These are phyloP conservation scores for Pandemis cinnamomeana DNA, from an alignment of 2,888 invertebrate genomes.

Conservation along the genomic window DNA sequence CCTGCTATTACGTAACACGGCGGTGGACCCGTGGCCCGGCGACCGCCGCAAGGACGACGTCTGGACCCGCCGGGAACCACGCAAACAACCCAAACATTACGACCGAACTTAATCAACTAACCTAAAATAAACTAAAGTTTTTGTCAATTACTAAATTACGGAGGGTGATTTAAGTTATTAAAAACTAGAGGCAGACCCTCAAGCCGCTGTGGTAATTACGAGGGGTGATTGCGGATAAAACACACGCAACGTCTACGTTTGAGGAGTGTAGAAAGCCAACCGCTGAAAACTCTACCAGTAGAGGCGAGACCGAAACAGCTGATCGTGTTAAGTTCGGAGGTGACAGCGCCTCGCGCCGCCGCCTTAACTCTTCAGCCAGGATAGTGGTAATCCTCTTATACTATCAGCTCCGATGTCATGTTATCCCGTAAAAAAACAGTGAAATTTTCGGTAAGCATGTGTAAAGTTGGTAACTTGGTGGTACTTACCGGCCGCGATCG, in stretches of 20 bases:
- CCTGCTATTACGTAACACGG: constrained; percentile 68
- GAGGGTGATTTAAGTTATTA: constrained; percentile 43
- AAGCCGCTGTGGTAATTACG: constrained; percentile 50
- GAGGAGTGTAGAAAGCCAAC: constrained; percentile 54
- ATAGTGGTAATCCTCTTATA: constrained; percentile 40
- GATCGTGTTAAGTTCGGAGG: constrained; percentile 50
- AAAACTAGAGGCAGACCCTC: constrained; percentile 58
- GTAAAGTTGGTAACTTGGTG: constrained; percentile 10
- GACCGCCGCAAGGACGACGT: constrained; percentile 57
- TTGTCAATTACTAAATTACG: constrained; percentile 1
- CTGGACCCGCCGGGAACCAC: constrained; percentile 54
- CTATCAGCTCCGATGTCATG: constrained; percentile 13
- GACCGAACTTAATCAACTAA: not conserved
- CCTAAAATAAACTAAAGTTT: constrained; percentile 7
- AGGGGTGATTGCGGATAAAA: constrained; percentile 58
- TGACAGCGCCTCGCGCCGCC: constrained; percentile 26
- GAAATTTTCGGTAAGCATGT: not conserved
- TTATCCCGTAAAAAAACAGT: not conserved
- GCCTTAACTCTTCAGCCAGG: constrained; percentile 26
- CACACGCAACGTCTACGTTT: constrained; percentile 58
- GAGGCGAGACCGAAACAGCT: constrained; percentile 65
- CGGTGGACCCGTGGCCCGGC: constrained; percentile 57
- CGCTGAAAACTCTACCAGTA: constrained; percentile 51
- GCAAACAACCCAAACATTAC: constrained; percentile 42
- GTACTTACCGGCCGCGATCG: constrained; percentile 82